A percentile compares a stretch with the other conserved stretches of the same genome.
Evolutionary conservation across 1,140 invertebrate species (phyloP).

Genomic region (Scaptodrosophila lebanonensis): DNA sequence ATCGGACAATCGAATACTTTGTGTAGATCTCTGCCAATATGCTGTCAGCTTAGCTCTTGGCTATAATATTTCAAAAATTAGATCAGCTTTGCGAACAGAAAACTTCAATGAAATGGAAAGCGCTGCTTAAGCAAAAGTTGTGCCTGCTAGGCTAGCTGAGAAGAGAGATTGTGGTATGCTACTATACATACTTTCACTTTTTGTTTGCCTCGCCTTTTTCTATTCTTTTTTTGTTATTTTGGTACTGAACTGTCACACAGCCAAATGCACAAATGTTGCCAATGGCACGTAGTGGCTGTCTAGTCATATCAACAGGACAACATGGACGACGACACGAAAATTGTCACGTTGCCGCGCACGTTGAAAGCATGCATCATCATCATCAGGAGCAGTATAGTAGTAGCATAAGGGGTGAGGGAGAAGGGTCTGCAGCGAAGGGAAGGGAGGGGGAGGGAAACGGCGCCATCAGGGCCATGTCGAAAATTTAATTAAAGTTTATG

Average conservation of each 20-base stretch:
- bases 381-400: neutral
- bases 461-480: conserved; percentile 26
- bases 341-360: conserved; percentile 9
- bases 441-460: too few relatives aligned
- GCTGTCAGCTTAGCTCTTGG: conserved; percentile 44
- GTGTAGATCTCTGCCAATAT: conserved; percentile 51
- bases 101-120: too few relatives aligned
- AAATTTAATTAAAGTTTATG: conserved; percentile 76
- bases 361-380: conserved; percentile 35
- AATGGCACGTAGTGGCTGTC: conserved; percentile 46
- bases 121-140: too few relatives aligned
- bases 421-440: too few relatives aligned
- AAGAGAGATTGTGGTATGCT: conserved; percentile 4
- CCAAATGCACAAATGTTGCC: conserved; percentile 19
- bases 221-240: conserved; percentile 9
- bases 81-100: too few relatives aligned
- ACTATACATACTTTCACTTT: conserved; percentile 22
- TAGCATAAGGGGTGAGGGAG: too few relatives aligned
- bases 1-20: conserved; percentile 48
- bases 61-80: conserved; percentile 60
- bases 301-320: conserved; percentile 23
- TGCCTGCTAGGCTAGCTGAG: too few relatives aligned
- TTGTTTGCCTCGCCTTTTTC: conserved; percentile 3
- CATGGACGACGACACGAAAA: conserved; percentile 28
- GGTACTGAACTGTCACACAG: neutral